Percentiles rank a stretch among this genome's conserved stretches.
These are phyloP conservation scores for Drosophila imparisetae DNA, from an alignment of 2,888 invertebrate genomes.

Conservation along the genomic window DNA sequence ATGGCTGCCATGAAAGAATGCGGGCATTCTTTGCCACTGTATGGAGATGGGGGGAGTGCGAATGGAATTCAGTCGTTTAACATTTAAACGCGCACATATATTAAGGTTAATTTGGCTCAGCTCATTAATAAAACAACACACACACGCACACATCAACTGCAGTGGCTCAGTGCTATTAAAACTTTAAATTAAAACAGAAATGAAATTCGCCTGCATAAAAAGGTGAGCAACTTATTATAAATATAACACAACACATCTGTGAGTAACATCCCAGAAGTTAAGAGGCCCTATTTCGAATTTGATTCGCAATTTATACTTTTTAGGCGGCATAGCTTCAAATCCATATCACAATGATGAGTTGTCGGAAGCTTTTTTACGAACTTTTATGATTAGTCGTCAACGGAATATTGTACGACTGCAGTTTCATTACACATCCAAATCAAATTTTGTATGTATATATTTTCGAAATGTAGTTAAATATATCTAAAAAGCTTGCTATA, in stretches of 20 bases:
- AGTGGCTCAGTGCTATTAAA: slow-evolving; percentile 35
- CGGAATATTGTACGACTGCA: background rate
- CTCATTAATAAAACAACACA: slow-evolving; percentile 73
- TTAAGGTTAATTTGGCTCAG: slow-evolving; percentile 77
- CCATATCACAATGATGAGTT: background rate
- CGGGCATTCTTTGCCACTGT: background rate
- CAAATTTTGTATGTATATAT: background rate
- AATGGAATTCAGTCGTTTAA: slow-evolving; percentile 35
- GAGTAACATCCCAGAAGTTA: slow-evolving; percentile 53
- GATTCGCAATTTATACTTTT: background rate
- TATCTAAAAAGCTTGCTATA: slow-evolving; percentile 13
- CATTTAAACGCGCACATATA: slow-evolving; percentile 48
- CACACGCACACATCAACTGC: slow-evolving; percentile 11
- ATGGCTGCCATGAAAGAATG: slow-evolving; percentile 1
- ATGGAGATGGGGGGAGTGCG: background rate
- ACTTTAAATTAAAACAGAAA: slow-evolving; percentile 47
- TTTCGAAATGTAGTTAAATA: background rate
- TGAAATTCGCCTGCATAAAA: slow-evolving; percentile 66
- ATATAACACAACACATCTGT: slow-evolving; percentile 65
- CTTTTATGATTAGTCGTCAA: background rate
- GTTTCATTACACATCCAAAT: background rate
- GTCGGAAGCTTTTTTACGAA: background rate
- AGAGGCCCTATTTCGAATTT: background rate
- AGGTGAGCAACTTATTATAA: slow-evolving; percentile 69
- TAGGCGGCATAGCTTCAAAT: background rate